Percentiles rank a stretch among this genome's conserved stretches.
Evolutionary conservation across 1,140 invertebrate species (phyloP).

Genomic region (Maconellicoccus hirsutus): DNA sequence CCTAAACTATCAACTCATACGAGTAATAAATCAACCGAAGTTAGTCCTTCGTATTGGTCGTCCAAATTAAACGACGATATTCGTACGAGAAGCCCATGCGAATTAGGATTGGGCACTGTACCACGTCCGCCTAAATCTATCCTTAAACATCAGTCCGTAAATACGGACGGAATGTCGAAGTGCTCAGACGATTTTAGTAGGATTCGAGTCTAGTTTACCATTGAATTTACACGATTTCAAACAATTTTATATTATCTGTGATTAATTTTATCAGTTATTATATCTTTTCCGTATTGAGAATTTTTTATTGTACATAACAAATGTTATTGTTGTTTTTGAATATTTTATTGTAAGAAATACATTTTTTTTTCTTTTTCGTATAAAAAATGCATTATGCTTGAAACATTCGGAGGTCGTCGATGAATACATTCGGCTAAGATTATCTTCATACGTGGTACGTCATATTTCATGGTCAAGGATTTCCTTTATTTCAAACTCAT

Average conservation of each 20-base stretch:
- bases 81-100: background rate
- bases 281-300: background rate
- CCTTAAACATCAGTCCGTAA: constrained; percentile 7
- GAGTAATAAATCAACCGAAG: background rate
- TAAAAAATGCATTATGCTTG: background rate
- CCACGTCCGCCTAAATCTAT: constrained; percentile 8
- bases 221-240: background rate
- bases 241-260: constrained; percentile 13
- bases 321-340: constrained; percentile 14
- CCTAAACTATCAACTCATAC: background rate
- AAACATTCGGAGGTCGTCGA: too few relatives aligned
- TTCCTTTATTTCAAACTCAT: too few relatives aligned
- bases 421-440: too few relatives aligned
- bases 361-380: background rate
- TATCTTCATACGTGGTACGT: too few relatives aligned
- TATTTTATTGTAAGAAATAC: background rate
- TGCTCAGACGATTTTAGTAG: constrained; percentile 16
- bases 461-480: too few relatives aligned
- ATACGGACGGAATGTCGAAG: background rate
- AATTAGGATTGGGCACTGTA: constrained; percentile 6
- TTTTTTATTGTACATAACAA: constrained; percentile 12
- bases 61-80: constrained; percentile 1
- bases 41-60: constrained; percentile 6
- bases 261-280: constrained; percentile 21
- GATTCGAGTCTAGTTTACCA: constrained; percentile 1